Evolutionary conservation across 2,113 vertebrate genomes (phyloP), one percentile per base, ranked within the genome.

Genomic region (Hyperopisus bebe): DNA sequence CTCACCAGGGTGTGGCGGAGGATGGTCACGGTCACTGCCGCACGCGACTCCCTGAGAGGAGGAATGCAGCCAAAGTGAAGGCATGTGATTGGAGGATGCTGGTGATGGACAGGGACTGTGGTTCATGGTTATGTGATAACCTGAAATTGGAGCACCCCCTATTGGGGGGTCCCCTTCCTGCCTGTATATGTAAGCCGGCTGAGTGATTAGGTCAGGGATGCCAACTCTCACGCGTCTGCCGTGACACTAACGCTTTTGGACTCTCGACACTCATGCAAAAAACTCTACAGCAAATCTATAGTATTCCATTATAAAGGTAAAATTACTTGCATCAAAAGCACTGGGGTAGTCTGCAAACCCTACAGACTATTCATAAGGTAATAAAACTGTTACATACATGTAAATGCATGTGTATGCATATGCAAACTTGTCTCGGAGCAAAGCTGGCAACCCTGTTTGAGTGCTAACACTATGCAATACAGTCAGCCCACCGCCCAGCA

Each of bases 1-100:
- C 95, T 98, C 94, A 99, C 98, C 93, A 95, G 93, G 0, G 95
- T 94, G 91, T 95, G 97, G 95, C 98, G 97, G 93, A 98, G 95
- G 91, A 99, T 88, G 0, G 98, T 99, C 93, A 99, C 92, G 2
- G 92, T 94, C 92, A 99, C 91, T 27, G 94, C 94, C 2, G 97
- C 97, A 35, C 96, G 96, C 1, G 96, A 96, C 90, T 98, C 97
- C 95, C 98, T 99, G 89, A 85, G 85, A 84, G 48, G 70, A 39
- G 53, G 13, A 2, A 15, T 5, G 58, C 24, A 89, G 21, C 27
- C 62, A 88, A 15, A 19, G 7, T 80, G 2, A 44, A 62, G 1
- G 35, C 48, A 13, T 24, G 58, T 89, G 53, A 89, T 89, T 58
- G 51, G 77, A 84, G 11, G 53, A 85, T 10, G 77, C 31, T 35